Evolutionary conservation across 2,888 invertebrate genomes (phyloP).

Genomic region (Orthonychiurus folsomi): DNA sequence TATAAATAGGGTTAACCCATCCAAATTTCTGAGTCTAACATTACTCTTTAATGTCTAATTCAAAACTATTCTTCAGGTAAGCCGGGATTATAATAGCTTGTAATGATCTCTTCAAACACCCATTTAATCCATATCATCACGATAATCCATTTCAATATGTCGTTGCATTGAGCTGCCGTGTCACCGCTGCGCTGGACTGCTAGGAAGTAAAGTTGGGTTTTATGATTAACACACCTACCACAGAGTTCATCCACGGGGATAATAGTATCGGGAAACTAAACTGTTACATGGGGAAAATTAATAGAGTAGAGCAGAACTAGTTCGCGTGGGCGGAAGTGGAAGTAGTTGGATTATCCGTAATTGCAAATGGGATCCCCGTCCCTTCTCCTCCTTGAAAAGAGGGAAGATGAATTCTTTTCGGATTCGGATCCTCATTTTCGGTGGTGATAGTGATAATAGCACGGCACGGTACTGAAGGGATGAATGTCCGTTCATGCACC

Average conservation of each 20-base stretch:
- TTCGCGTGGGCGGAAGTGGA: background rate
- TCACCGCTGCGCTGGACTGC: background rate
- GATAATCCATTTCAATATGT: background rate
- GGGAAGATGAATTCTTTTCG: background rate
- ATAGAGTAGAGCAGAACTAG: background rate
- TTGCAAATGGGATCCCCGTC: background rate
- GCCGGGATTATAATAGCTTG: too few relatives aligned
- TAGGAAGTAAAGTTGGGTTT: too few relatives aligned
- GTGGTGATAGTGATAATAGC: background rate
- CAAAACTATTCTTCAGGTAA: background rate
- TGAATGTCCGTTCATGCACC: too few relatives aligned
- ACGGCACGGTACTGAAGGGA: too few relatives aligned
- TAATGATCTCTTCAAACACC: constrained; percentile 2
- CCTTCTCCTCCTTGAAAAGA: too few relatives aligned
- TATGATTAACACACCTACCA: too few relatives aligned
- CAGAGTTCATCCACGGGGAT: too few relatives aligned
- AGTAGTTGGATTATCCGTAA: constrained; percentile 1
- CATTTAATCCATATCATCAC: constrained; percentile 4
- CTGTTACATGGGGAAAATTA: background rate
- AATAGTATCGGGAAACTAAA: background rate
- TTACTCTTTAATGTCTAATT: background rate
- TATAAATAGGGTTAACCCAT: too few relatives aligned
- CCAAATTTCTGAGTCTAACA: too few relatives aligned
- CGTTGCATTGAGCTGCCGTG: constrained; percentile 3
- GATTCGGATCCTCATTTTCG: too few relatives aligned